A percentile compares a stretch with the other conserved stretches of the same genome.
Conservation (phyloP, 1,140 invertebrate species). For the Teleopsis dalmanni region DNA sequence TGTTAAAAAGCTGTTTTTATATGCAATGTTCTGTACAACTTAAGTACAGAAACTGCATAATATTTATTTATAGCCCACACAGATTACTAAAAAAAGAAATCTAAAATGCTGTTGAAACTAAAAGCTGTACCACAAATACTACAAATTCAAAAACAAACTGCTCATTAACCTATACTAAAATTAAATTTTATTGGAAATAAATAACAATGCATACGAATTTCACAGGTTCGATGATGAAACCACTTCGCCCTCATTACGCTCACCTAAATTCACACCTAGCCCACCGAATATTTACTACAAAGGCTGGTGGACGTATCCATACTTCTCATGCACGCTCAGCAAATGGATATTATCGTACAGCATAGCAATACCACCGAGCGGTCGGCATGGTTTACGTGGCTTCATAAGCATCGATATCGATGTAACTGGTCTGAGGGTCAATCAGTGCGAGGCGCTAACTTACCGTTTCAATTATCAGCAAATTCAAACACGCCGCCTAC, state of each 20-base stretch:
- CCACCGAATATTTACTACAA: slow-evolving; percentile 57
- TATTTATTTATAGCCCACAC: too few species aligned
- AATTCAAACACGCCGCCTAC: slow-evolving; percentile 13
- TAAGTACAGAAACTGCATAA: too few species aligned
- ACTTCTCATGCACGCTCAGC: slow-evolving; percentile 63
- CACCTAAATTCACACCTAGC: slow-evolving; percentile 64
- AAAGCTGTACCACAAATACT: too few species aligned
- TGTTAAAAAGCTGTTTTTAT: too few species aligned
- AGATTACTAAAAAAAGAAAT: too few species aligned
- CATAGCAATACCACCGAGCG: slow-evolving; percentile 58
- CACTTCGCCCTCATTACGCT: slow-evolving; percentile 48
- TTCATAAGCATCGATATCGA: slow-evolving; percentile 79
- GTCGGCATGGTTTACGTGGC: slow-evolving; percentile 58
- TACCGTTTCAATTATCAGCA: slow-evolving; percentile 26
- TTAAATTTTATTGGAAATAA: too few species aligned
- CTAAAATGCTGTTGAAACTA: too few species aligned
- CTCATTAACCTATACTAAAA: too few species aligned
- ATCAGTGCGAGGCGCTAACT: slow-evolving; percentile 65
- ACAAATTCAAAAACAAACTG: too few species aligned
- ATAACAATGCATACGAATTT: too few species aligned
- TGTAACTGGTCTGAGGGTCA: slow-evolving; percentile 71
- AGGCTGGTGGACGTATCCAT: slow-evolving; percentile 74
- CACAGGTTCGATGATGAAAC: slow-evolving; percentile 47
- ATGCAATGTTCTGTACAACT: too few species aligned
- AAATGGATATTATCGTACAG: slow-evolving; percentile 73